These are phyloP conservation scores for Hyppa rectilinea DNA, from an alignment of 2,888 invertebrate genomes.

Conservation along the genomic window DNA sequence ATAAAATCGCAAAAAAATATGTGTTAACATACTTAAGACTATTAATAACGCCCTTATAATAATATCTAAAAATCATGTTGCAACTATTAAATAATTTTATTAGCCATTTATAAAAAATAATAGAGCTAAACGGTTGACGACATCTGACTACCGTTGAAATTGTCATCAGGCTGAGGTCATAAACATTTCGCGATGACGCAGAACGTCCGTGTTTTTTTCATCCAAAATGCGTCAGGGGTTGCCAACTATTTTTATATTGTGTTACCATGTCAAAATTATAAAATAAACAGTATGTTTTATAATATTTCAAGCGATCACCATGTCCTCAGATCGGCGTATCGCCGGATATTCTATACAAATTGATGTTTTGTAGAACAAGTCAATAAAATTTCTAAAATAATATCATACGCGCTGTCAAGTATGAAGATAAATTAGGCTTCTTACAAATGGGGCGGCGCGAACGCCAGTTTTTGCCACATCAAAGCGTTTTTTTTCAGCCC, in stretches of 20 bases:
- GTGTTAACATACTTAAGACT: constrained; percentile 32
- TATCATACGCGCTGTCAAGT: constrained; percentile 58
- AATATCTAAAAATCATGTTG: constrained; percentile 52
- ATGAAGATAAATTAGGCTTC: constrained; percentile 62
- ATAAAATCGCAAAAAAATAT: constrained; percentile 23
- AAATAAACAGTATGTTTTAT: constrained; percentile 74
- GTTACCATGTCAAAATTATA: constrained; percentile 75
- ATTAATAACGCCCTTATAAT: constrained; percentile 55
- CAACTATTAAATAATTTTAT: constrained; percentile 58
- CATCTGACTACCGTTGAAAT: constrained; percentile 63
- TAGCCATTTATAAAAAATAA: constrained; percentile 56
- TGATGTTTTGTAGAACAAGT: constrained; percentile 56
- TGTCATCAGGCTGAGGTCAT: constrained; percentile 66
- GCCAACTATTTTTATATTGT: constrained; percentile 84
- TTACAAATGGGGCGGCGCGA: constrained; percentile 62
- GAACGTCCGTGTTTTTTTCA: constrained; percentile 52
- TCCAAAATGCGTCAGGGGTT: constrained; percentile 60
- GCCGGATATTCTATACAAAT: constrained; percentile 47
- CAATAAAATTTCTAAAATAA: constrained; percentile 58
- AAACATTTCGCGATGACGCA: constrained; percentile 66
- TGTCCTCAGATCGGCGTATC: constrained; percentile 37
- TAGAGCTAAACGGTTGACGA: constrained; percentile 64
- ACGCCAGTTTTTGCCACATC: constrained; percentile 62
- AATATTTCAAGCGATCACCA: constrained; percentile 38
- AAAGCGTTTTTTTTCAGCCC: constrained; percentile 63